Conservation (phyloP, 2,888 invertebrate genomes). For the Acanthosepion esculentum region DNA sequence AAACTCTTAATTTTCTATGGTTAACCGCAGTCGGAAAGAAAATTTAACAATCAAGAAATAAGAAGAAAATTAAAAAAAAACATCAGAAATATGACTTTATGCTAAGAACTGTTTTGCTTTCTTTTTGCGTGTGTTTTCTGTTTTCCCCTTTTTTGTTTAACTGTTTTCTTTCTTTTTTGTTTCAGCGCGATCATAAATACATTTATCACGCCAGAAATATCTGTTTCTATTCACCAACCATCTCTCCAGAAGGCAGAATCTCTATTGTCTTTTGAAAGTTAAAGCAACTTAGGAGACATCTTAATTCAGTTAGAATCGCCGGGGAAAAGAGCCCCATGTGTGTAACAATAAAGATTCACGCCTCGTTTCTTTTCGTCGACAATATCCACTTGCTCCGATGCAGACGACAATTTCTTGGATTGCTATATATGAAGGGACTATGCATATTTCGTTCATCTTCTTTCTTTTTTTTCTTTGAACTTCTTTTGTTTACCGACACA, state of each 20-base stretch:
- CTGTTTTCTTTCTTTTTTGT: not conserved
- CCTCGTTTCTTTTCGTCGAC: constrained; percentile 18
- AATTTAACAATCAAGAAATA: not conserved
- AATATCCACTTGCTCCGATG: not conserved
- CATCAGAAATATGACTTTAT: not conserved
- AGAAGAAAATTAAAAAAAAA: not conserved
- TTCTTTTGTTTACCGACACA: not conserved
- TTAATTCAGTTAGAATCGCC: not conserved
- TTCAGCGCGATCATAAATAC: not conserved
- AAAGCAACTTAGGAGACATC: not conserved
- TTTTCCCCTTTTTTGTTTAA: not conserved
- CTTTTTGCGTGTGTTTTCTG: not conserved
- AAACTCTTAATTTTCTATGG: not conserved
- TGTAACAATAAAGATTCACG: constrained; percentile 5
- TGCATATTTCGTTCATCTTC: not conserved
- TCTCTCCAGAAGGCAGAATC: not conserved
- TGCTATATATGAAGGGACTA: not conserved
- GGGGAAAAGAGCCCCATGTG: not conserved
- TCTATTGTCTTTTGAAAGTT: not conserved
- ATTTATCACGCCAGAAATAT: not conserved
- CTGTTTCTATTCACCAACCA: not conserved
- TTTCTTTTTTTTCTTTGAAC: not conserved
- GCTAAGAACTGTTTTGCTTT: not conserved
- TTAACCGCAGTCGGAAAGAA: not conserved
- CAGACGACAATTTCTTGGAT: constrained; percentile 7